A percentile compares a stretch with the other conserved stretches of the same genome.
Evolutionary conservation across 2,888 invertebrate species (phyloP).

Genomic region (Apodemia mormo): DNA sequence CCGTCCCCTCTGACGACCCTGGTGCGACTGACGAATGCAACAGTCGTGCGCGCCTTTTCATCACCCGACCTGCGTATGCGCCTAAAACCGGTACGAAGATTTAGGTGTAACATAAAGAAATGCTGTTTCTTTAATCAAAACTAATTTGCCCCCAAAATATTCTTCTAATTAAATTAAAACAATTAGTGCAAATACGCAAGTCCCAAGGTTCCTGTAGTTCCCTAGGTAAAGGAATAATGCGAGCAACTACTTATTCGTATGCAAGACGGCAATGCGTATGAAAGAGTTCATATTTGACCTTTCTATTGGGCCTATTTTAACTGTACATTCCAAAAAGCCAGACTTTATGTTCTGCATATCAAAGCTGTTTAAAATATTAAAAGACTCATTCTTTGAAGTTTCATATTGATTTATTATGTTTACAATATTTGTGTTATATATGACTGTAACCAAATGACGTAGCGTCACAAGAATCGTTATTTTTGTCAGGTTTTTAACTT

Average conservation of each 20-base stretch:
- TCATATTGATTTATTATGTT: background rate
- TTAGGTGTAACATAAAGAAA: constrained; percentile 68
- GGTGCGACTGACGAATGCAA: constrained; percentile 68
- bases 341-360: constrained; percentile 38
- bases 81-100: constrained; percentile 70
- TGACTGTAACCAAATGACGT: no score
- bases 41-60: constrained; percentile 76
- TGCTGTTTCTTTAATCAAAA: constrained; percentile 64
- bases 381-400: constrained; percentile 31
- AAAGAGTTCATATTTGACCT: constrained; percentile 34
- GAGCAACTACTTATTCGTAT: constrained; percentile 23
- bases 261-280: constrained; percentile 28
- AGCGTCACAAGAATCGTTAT: constrained; percentile 36
- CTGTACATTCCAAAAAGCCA: constrained; percentile 49
- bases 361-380: constrained; percentile 37
- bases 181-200: background rate
- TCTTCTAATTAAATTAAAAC: background rate
- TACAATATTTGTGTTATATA: no score
- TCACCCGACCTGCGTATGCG: constrained; percentile 62
- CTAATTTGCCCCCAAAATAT: constrained; percentile 48
- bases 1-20: constrained; percentile 71
- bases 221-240: background rate
- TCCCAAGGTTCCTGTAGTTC: background rate
- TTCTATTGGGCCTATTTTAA: constrained; percentile 45
- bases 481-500: constrained; percentile 40